Conservation (phyloP, 2,888 invertebrate genomes). For the Pristionchus exspectatus region DNA sequence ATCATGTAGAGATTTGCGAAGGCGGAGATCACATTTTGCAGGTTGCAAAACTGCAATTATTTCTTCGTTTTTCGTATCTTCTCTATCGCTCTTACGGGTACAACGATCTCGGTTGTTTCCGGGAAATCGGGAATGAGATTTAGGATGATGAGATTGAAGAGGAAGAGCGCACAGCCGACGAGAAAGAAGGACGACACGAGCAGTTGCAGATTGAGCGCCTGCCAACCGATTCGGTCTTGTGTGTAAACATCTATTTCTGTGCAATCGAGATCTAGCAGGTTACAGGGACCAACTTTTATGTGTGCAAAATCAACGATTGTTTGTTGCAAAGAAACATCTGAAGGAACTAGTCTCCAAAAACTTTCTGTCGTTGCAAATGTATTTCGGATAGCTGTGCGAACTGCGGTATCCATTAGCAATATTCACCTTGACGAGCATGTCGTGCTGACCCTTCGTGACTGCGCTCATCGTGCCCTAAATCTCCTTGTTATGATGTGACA, state of each 20-base stretch:
- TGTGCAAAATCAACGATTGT: too few relatives aligned
- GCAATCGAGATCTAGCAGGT: too few relatives aligned
- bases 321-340: too few relatives aligned
- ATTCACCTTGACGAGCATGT: constrained; percentile 6
- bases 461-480: neutral
- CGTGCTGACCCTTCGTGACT: neutral
- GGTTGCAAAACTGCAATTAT: neutral
- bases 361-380: too few relatives aligned
- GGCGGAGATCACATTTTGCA: constrained; percentile 1
- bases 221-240: too few relatives aligned
- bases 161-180: neutral
- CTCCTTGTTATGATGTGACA: too few relatives aligned
- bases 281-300: too few relatives aligned
- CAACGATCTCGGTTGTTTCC: neutral
- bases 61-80: neutral
- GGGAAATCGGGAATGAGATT: neutral
- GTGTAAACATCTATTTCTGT: too few relatives aligned
- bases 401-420: too few relatives aligned
- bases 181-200: neutral
- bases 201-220: constrained; percentile 15
- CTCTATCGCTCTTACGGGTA: neutral
- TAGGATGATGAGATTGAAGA: neutral
- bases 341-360: too few relatives aligned
- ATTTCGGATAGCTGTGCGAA: too few relatives aligned
- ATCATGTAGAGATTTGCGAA: neutral